phyloP scores from a whole-genome alignment of 2,113 vertebrate species.

The Elanoides forficatus region DNA sequence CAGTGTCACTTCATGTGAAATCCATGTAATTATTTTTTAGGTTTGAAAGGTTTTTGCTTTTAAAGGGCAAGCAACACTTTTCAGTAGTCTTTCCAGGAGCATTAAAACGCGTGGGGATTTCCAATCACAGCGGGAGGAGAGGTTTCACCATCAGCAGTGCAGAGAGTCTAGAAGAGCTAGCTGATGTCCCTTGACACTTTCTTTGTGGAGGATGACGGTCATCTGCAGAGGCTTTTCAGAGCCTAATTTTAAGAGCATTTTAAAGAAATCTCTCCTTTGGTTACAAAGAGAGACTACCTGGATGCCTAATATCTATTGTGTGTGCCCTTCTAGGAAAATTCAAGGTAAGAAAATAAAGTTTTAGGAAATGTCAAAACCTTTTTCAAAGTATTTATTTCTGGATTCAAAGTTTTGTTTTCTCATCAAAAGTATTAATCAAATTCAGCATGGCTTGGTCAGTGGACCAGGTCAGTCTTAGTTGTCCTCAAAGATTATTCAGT shows the following conservation, averaged over 20 bases:
- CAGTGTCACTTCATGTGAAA: neutral
- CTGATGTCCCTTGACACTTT: neutral
- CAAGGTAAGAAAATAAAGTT: neutral
- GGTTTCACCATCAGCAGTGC: neutral
- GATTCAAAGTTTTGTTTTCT: neutral
- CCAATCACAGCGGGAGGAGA: neutral
- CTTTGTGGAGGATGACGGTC: neutral
- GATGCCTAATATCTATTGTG: neutral
- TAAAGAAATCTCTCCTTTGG: neutral
- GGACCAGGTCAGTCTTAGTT: neutral
- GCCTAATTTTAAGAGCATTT: neutral
- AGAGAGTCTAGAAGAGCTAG: neutral
- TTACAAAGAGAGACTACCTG: neutral
- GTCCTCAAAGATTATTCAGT: neutral
- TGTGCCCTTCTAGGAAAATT: neutral
- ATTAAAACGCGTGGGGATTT: neutral
- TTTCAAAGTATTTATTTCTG: neutral
- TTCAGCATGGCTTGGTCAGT: neutral
- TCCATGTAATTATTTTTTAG: neutral
- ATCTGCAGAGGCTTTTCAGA: neutral
- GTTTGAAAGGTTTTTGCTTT: conserved; percentile 27
- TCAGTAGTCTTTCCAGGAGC: neutral
- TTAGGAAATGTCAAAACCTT: neutral
- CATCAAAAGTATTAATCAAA: neutral
- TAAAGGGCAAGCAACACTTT: neutral